Conservation (phyloP, 2,797 vertebrate species). For the Megaceryle alcyon region DNA sequence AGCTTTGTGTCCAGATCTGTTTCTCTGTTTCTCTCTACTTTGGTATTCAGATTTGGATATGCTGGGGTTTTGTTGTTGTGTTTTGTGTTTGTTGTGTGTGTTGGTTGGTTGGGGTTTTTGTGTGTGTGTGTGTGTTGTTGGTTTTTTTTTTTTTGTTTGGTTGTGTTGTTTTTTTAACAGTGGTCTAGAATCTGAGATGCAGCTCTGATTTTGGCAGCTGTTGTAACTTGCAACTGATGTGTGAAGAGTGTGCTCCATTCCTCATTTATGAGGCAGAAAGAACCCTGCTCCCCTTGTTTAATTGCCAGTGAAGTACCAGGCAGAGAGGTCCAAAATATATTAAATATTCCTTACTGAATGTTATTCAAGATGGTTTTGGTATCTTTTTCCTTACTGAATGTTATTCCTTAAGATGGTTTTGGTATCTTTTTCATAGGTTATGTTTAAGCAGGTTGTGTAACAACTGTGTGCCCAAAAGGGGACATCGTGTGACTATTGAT, state of each 20-base stretch:
- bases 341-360: not conserved
- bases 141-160: too few relatives aligned
- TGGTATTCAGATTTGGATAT: not conserved
- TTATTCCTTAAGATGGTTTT: not conserved
- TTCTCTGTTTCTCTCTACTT: not conserved
- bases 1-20: not conserved
- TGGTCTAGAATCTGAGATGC: not conserved
- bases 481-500: not conserved
- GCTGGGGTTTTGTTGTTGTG: not conserved
- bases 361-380: not conserved
- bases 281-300: not conserved
- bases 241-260: not conserved
- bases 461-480: not conserved
- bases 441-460: not conserved
- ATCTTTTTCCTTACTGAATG: not conserved
- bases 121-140: too few relatives aligned
- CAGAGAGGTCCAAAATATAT: not conserved
- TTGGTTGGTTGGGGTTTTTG: too few relatives aligned
- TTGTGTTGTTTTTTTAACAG: not conserved
- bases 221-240: not conserved
- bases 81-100: too few relatives aligned
- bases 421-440: not conserved
- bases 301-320: not conserved
- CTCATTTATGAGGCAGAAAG: not conserved
- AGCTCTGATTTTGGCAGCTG: not conserved